A percentile compares a stretch with the other conserved stretches of the same genome.
These are phyloP conservation scores for Lycocerus yunnanus DNA, from an alignment of 2,888 invertebrate genomes.

Conservation along the genomic window DNA sequence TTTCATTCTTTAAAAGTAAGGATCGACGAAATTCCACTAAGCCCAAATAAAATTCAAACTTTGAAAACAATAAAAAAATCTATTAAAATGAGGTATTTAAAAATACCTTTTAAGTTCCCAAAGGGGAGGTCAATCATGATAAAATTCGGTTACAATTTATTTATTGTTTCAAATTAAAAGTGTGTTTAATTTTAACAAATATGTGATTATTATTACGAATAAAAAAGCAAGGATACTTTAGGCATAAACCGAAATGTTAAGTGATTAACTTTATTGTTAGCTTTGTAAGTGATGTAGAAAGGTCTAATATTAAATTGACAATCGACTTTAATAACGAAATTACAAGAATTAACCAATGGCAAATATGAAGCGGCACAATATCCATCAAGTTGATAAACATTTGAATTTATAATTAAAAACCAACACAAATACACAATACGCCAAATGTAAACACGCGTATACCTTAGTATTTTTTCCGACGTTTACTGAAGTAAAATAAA, in stretches of 20 bases:
- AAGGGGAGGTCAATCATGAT: too few relatives aligned
- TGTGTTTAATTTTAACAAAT: neutral
- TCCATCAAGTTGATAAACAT: constrained; percentile 15
- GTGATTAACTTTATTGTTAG: neutral
- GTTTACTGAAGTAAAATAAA: constrained; percentile 29
- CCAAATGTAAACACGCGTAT: constrained; percentile 18
- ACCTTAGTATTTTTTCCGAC: constrained; percentile 28
- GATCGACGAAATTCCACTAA: too few relatives aligned
- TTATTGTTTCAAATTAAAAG: neutral
- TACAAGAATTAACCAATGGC: neutral
- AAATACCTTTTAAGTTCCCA: too few relatives aligned
- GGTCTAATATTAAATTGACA: neutral
- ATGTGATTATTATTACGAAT: neutral
- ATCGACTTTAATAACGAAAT: neutral
- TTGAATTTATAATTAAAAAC: constrained; percentile 24
- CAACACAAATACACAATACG: constrained; percentile 20
- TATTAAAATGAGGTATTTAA: too few relatives aligned
- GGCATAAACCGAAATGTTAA: neutral
- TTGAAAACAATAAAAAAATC: too few relatives aligned
- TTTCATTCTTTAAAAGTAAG: too few relatives aligned
- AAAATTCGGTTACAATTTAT: too few relatives aligned
- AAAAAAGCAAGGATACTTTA: neutral
- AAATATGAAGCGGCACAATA: neutral
- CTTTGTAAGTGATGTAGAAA: neutral
- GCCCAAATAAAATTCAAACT: too few relatives aligned